These are phyloP conservation scores for Misgurnus anguillicaudatus DNA, from an alignment of 2,113 vertebrate genomes.

Conservation along the genomic window DNA sequence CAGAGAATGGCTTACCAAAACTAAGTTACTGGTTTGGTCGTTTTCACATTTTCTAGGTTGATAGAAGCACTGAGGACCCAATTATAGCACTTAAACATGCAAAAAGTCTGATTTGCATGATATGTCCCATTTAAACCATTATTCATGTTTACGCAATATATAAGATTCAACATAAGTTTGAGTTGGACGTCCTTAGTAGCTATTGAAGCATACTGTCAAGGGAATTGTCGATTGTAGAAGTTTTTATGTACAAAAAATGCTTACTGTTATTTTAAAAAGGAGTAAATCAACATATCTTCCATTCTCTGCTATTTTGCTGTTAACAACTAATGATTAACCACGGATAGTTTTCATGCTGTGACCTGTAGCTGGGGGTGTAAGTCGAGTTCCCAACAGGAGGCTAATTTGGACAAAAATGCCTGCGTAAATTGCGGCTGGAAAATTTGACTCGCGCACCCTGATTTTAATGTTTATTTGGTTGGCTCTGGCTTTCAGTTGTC, in stretches of 20 bases:
- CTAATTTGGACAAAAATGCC: background rate
- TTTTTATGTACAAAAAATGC: background rate
- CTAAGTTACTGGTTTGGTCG: too few species aligned
- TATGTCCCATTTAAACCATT: too few species aligned
- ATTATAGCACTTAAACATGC: too few species aligned
- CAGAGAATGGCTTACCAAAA: too few species aligned
- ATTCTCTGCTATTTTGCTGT: conserved; percentile 12
- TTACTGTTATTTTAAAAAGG: background rate
- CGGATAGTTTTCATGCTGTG: background rate
- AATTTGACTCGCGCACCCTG: background rate
- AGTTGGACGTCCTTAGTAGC: background rate
- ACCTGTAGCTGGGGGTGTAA: background rate
- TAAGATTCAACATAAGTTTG: background rate
- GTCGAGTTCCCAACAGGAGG: background rate
- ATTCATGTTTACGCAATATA: too few species aligned
- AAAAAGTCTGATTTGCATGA: too few species aligned
- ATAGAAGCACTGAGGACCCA: too few species aligned
- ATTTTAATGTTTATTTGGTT: conserved; percentile 17
- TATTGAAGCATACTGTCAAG: background rate
- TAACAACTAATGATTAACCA: background rate
- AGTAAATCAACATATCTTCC: background rate
- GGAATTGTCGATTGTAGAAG: background rate
- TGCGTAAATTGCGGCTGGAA: background rate
- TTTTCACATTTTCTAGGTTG: too few species aligned
- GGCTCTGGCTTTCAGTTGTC: background rate